Conservation (phyloP, 2,888 invertebrate species). For the Cephus spinipes region DNA sequence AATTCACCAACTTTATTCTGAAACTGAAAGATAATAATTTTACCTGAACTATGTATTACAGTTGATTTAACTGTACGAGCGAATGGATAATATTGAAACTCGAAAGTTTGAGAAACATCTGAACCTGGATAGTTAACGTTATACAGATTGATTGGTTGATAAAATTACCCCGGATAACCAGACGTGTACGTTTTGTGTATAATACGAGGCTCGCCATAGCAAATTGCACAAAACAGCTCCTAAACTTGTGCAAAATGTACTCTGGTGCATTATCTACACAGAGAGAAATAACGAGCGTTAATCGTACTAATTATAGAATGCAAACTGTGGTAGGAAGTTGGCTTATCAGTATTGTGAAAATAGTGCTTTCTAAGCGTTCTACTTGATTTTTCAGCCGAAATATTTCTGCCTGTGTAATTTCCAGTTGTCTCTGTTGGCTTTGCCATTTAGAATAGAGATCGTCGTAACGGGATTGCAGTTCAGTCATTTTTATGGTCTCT, state of each 20-base stretch:
- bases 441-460: constrained; percentile 38
- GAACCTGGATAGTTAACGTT: neutral
- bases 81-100: neutral
- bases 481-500: constrained; percentile 27
- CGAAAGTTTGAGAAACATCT: neutral
- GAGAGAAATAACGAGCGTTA: neutral
- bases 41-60: neutral
- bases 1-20: constrained; percentile 59
- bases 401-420: constrained; percentile 37
- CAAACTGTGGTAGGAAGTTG: neutral
- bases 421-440: constrained; percentile 25
- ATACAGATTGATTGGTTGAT: neutral
- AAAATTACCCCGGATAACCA: constrained; percentile 55
- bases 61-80: neutral
- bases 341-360: neutral
- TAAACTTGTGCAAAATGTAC: constrained; percentile 61
- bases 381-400: constrained; percentile 48
- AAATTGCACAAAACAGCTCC: constrained; percentile 62
- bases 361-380: constrained; percentile 1
- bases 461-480: constrained; percentile 36
- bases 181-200: constrained; percentile 53
- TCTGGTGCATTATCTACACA: constrained; percentile 53
- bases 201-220: constrained; percentile 62
- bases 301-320: neutral
- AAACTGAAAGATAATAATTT: constrained; percentile 30